Percentiles rank a stretch among this genome's conserved stretches.
Evolutionary conservation across 2,113 vertebrate species (phyloP).

Genomic region (Alexandromys fortis): DNA sequence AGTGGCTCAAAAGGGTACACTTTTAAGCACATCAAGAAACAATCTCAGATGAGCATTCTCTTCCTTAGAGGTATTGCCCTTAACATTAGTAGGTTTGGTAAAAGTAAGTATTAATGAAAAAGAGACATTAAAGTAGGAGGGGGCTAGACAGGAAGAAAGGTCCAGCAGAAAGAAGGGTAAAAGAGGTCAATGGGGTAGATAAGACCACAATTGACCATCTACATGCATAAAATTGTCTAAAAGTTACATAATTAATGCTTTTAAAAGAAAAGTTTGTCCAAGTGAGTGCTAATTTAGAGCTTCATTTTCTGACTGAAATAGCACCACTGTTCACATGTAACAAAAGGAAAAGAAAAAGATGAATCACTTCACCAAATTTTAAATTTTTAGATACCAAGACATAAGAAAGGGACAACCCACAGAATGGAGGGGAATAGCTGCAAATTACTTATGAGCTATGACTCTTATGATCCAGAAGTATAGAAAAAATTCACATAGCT

Average conservation of each 20-base stretch:
- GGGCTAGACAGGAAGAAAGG: background rate
- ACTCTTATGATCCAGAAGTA: background rate
- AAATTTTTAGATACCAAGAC: background rate
- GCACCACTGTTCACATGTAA: background rate
- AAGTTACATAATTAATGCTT: background rate
- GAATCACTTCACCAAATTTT: background rate
- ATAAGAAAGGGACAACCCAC: background rate
- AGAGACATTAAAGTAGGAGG: background rate
- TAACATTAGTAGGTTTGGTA: background rate
- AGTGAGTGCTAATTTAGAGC: conserved; percentile 34
- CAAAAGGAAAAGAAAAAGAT: background rate
- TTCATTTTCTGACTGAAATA: conserved; percentile 24
- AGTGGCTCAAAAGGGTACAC: conserved; percentile 10
- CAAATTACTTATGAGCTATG: background rate
- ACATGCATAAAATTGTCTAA: background rate
- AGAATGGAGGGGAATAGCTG: background rate
- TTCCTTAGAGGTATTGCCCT: background rate
- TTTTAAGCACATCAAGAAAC: conserved; percentile 45
- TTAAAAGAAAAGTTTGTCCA: conserved; percentile 17
- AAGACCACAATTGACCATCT: background rate
- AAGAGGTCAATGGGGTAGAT: background rate
- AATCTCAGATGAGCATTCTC: conserved; percentile 12
- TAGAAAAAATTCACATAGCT: background rate
- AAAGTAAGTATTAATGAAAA: background rate
- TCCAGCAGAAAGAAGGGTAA: too few species aligned